Evolutionary conservation across 2,888 invertebrate species (phyloP).

Genomic region (Blastobasis adustella): DNA sequence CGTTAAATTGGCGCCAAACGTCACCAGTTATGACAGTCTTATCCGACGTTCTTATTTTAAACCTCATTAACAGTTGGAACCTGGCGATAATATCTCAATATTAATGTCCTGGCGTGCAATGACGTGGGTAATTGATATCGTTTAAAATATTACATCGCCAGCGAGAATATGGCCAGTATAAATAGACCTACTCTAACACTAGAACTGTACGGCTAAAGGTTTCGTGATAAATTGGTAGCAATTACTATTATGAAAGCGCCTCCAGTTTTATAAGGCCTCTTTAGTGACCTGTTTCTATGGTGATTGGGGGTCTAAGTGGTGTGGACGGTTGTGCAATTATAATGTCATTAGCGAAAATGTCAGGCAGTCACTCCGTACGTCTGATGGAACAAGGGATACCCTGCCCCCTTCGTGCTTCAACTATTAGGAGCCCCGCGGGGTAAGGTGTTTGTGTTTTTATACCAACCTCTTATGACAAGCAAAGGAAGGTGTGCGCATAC

Average conservation of each 20-base stretch:
- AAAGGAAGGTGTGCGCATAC: constrained; percentile 1
- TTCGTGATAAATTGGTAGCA: no score
- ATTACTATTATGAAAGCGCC: neutral
- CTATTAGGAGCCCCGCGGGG: no score
- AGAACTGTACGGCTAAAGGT: no score
- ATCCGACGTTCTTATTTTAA: constrained; percentile 15
- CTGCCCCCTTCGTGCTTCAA: no score
- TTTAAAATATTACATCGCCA: constrained; percentile 17
- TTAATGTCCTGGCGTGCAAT: constrained; percentile 18
- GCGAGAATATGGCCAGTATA: neutral
- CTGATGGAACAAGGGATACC: no score
- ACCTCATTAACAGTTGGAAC: constrained; percentile 22
- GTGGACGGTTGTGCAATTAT: constrained; percentile 32
- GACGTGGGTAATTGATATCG: constrained; percentile 29
- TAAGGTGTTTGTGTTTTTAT: no score
- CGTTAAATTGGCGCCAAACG: neutral
- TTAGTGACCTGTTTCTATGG: neutral
- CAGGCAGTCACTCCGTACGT: constrained; percentile 14
- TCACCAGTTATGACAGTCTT: constrained; percentile 19
- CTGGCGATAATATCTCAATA: constrained; percentile 32
- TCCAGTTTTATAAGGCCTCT: neutral
- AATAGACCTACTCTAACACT: neutral
- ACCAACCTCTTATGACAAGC: no score
- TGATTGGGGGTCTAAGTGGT: constrained; percentile 13
- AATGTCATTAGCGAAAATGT: constrained; percentile 48